Percentiles rank a stretch among this genome's conserved stretches.
Conservation (phyloP, 2,113 vertebrate species). For the Lasiurus cinereus region DNA sequence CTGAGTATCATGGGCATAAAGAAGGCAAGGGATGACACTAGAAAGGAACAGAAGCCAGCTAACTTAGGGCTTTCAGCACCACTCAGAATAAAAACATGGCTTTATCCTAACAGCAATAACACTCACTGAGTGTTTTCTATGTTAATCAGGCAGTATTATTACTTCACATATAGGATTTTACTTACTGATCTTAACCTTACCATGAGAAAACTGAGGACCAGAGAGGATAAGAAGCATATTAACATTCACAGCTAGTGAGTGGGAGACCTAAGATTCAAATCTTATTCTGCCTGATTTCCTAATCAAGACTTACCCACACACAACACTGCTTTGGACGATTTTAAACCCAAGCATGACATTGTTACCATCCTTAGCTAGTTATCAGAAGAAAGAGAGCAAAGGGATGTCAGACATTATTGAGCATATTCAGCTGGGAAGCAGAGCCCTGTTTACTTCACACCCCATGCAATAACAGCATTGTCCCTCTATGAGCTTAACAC, state of each 20-base stretch:
- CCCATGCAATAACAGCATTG: not conserved
- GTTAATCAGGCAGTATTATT: not conserved
- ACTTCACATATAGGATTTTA: not conserved
- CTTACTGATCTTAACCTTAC: not conserved
- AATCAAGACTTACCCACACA: not conserved
- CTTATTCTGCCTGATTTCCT: not conserved
- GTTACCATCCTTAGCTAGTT: not conserved
- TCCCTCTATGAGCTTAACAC: not conserved
- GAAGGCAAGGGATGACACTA: not conserved
- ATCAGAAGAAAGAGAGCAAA: not conserved
- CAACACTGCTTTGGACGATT: not conserved
- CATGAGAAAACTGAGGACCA: not conserved
- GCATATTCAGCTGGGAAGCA: not conserved
- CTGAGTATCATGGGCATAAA: not conserved
- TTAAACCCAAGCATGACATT: not conserved
- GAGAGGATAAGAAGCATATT: not conserved
- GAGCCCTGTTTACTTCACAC: not conserved
- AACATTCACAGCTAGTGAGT: not conserved
- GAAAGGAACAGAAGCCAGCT: not conserved
- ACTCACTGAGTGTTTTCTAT: not conserved
- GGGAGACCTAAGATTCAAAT: not conserved
- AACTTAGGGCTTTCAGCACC: not conserved
- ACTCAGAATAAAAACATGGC: not conserved
- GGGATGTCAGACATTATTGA: not conserved
- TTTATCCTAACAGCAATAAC: not conserved